Percentiles rank a stretch among this genome's conserved stretches.
Conservation (phyloP, 2,113 vertebrate species). For the Myrmecophaga tridactyla region DNA sequence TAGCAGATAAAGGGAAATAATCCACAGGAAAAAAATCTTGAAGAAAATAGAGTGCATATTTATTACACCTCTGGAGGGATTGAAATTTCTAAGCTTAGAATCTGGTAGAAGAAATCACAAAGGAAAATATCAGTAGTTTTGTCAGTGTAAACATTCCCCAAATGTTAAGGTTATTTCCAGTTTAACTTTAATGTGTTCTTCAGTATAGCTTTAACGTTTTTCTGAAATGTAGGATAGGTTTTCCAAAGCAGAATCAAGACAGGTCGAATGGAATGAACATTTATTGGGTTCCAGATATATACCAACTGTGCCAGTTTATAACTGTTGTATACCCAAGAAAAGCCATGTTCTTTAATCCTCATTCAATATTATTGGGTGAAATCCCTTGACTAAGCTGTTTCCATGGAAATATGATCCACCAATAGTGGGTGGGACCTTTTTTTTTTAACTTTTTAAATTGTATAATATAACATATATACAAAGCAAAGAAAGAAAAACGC, state of each 20-base stretch:
- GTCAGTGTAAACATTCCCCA: background rate
- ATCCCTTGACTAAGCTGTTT: too few species aligned
- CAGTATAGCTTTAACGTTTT: background rate
- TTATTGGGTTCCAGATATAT: background rate
- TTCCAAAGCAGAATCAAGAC: background rate
- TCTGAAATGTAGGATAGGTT: conserved; percentile 25
- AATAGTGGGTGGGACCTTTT: too few species aligned
- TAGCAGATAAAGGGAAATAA: background rate
- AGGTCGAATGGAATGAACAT: background rate
- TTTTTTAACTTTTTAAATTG: too few species aligned
- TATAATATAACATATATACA: too few species aligned
- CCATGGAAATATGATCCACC: too few species aligned
- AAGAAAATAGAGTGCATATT: conserved; percentile 30
- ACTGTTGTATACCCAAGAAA: too few species aligned
- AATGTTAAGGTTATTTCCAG: conserved; percentile 35
- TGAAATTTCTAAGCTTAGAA: conserved; percentile 56
- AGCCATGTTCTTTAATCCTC: too few species aligned
- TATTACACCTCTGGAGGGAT: conserved; percentile 38
- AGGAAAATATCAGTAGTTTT: conserved; percentile 38
- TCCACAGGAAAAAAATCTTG: background rate
- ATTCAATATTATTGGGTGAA: too few species aligned
- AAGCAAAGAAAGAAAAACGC: too few species aligned
- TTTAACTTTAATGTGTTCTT: background rate
- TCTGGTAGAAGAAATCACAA: conserved; percentile 9
- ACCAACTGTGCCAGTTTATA: too few species aligned